These are phyloP conservation scores for Phrixothrix hirtus DNA, from an alignment of 2,888 invertebrate genomes.

Conservation along the genomic window DNA sequence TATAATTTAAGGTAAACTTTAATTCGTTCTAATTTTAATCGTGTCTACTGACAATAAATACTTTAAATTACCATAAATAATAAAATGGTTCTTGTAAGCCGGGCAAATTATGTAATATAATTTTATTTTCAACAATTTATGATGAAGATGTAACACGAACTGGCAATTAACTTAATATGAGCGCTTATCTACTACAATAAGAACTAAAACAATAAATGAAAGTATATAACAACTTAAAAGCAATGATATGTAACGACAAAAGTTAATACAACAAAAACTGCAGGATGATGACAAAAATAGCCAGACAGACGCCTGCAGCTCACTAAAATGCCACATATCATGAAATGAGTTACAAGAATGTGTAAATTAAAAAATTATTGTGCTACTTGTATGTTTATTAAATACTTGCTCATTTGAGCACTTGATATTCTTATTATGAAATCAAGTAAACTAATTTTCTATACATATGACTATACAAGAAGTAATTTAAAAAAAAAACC, in stretches of 20 bases:
- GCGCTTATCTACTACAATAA: slow-evolving; percentile 11
- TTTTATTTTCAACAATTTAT: neutral
- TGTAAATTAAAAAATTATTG: slow-evolving; percentile 57
- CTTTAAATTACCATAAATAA: too few species aligned
- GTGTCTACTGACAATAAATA: too few species aligned
- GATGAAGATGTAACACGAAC: slow-evolving; percentile 16
- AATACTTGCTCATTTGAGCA: slow-evolving; percentile 52
- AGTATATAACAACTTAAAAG: slow-evolving; percentile 14
- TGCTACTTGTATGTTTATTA: slow-evolving; percentile 52
- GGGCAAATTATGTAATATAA: too few species aligned
- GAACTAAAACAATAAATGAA: slow-evolving; percentile 12
- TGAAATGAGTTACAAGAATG: too few species aligned
- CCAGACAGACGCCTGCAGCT: too few species aligned
- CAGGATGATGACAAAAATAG: too few species aligned
- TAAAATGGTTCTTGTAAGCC: too few species aligned
- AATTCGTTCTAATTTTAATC: too few species aligned
- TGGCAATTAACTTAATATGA: slow-evolving; percentile 17
- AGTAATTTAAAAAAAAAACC: slow-evolving; percentile 49
- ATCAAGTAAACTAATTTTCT: slow-evolving; percentile 51
- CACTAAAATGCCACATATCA: too few species aligned
- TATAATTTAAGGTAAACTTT: too few species aligned
- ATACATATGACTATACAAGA: slow-evolving; percentile 55
- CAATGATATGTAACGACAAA: slow-evolving; percentile 29
- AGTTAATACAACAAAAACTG: slow-evolving; percentile 10
- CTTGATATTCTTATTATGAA: slow-evolving; percentile 44